Evolutionary conservation across 2,888 invertebrate genomes (phyloP).

Genomic region (Phortica okadai): DNA sequence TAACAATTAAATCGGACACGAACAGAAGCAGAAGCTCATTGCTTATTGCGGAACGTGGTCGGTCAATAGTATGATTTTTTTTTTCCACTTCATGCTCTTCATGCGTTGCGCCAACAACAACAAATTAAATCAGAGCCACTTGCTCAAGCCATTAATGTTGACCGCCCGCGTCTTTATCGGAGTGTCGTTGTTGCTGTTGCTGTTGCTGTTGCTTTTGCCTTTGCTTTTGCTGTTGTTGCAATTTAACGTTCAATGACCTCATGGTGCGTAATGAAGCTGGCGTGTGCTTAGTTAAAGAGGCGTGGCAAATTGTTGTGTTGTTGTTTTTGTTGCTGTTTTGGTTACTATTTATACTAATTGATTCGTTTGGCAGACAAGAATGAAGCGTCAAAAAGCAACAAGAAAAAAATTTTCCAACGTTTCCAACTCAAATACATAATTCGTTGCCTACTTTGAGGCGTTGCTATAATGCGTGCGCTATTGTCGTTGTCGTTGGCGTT

Average conservation of each 20-base stretch:
- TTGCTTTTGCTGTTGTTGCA: constrained; percentile 33
- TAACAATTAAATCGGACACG: constrained; percentile 49
- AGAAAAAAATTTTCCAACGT: constrained; percentile 24
- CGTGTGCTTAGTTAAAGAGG: not conserved
- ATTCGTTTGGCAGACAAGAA: constrained; percentile 7
- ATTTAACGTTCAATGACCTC: constrained; percentile 60
- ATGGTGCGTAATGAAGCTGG: constrained; percentile 9
- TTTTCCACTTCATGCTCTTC: not conserved
- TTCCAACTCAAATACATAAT: constrained; percentile 35
- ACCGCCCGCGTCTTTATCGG: not conserved
- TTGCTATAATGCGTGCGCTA: not conserved
- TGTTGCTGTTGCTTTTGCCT: not conserved
- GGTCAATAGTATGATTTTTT: not conserved
- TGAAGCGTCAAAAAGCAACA: not conserved
- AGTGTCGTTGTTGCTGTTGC: not conserved
- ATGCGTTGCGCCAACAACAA: not conserved
- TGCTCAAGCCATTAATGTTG: not conserved
- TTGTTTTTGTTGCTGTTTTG: not conserved
- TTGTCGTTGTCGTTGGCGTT: not conserved
- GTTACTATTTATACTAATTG: not conserved
- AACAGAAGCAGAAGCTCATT: not conserved
- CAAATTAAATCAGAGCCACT: not conserved
- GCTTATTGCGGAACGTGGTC: not conserved
- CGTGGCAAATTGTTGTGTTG: not conserved
- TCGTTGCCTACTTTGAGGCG: constrained; percentile 27